A percentile compares a stretch with the other conserved stretches of the same genome.
These are phyloP conservation scores for Coregonus suidteri DNA, from an alignment of 2,797 vertebrate species.

Conservation along the genomic window DNA sequence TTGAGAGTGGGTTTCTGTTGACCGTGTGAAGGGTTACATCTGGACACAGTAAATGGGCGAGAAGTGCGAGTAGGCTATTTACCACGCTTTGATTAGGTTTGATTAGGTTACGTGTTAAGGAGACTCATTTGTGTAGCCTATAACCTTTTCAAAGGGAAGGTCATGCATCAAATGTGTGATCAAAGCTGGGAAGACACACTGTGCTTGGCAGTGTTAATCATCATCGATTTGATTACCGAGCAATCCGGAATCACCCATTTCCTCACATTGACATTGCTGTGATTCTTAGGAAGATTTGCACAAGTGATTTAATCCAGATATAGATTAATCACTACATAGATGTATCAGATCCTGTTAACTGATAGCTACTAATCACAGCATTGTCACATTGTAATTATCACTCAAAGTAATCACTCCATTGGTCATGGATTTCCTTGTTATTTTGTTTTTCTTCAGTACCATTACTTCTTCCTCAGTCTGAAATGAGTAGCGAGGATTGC, in stretches of 20 bases:
- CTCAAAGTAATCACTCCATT: not conserved
- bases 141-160: not conserved
- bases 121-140: not conserved
- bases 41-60: not conserved
- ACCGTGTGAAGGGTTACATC: too few relatives aligned
- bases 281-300: too few relatives aligned
- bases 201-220: not conserved
- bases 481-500: constrained; percentile 12
- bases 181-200: not conserved
- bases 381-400: not conserved
- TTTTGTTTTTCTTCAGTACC: not conserved
- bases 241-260: not conserved
- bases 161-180: not conserved
- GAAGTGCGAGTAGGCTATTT: not conserved
- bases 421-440: not conserved
- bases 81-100: not conserved
- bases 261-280: too few relatives aligned
- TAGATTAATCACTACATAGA: too few relatives aligned
- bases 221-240: not conserved
- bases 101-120: not conserved
- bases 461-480: not conserved
- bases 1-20: not conserved
- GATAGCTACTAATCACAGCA: not conserved
- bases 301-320: too few relatives aligned
- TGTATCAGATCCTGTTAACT: not conserved